phyloP scores from a whole-genome alignment of 2,888 invertebrate genomes.

The Sericinus montela region DNA sequence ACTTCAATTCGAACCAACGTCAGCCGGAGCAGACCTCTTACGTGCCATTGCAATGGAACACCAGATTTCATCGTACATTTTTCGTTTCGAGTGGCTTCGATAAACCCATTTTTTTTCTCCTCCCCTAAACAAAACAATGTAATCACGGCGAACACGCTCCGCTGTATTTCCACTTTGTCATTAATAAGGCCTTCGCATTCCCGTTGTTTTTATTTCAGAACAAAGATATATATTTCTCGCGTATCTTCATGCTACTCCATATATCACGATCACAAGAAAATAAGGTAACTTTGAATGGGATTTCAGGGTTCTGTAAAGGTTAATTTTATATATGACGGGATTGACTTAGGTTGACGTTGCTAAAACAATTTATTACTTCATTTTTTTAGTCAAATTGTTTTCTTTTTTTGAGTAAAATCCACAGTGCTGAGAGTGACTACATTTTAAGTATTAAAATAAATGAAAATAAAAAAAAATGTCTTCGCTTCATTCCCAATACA shows the following conservation, averaged over 20 bases:
- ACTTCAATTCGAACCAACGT: not conserved
- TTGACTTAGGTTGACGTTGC: not conserved
- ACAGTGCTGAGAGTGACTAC: too few relatives aligned
- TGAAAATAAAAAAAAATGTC: too few relatives aligned
- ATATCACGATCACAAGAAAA: not conserved
- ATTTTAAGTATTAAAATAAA: too few relatives aligned
- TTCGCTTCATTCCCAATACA: too few relatives aligned
- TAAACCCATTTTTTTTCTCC: conserved; percentile 1
- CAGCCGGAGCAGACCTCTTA: not conserved
- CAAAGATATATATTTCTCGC: conserved; percentile 5
- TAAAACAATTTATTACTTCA: too few relatives aligned
- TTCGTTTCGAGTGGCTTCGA: not conserved
- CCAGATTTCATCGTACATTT: not conserved
- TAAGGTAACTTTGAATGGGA: not conserved
- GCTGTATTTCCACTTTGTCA: conserved; percentile 4
- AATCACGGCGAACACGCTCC: conserved; percentile 7
- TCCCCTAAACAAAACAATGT: conserved; percentile 7
- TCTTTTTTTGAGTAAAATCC: too few relatives aligned
- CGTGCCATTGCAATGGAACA: not conserved
- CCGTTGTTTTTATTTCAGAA: conserved; percentile 14
- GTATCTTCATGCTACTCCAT: not conserved
- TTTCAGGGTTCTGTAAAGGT: not conserved
- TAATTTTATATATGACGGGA: not conserved
- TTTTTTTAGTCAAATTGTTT: too few relatives aligned
- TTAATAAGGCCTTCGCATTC: conserved; percentile 14